These are phyloP conservation scores for Mionectes olivaceus DNA, from an alignment of 2,797 vertebrate species.

Conservation along the genomic window DNA sequence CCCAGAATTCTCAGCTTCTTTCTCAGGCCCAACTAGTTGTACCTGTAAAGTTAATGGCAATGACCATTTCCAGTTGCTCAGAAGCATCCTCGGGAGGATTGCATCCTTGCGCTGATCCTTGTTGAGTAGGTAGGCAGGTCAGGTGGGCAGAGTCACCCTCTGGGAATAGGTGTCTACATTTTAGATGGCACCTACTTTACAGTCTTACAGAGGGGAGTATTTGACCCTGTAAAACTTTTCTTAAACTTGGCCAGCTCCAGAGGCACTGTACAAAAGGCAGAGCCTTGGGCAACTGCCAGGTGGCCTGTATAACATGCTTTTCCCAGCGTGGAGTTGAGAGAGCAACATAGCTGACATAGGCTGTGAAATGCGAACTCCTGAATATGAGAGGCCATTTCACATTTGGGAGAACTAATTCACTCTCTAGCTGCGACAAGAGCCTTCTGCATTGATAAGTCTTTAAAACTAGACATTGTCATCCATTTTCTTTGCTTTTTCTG, in stretches of 20 bases:
- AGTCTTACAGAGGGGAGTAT: not conserved
- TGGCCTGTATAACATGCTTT: not conserved
- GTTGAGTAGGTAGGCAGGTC: not conserved
- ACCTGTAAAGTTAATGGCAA: not conserved
- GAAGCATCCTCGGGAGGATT: not conserved
- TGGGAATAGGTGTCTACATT: not conserved
- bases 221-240: not conserved
- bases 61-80: not conserved
- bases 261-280: not conserved
- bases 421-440: not conserved
- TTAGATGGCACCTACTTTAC: not conserved
- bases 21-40: not conserved
- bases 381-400: not conserved
- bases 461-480: not conserved
- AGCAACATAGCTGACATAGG: not conserved
- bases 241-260: not conserved
- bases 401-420: not conserved
- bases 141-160: not conserved
- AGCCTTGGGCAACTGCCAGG: not conserved
- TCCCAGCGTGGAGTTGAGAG: not conserved
- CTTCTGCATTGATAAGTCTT: not conserved
- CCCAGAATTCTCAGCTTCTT: not conserved
- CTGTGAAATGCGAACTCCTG: conserved; percentile 4
- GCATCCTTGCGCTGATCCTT: not conserved
- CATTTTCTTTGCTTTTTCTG: conserved; percentile 2